Base-by-base conservation (phyloP, 2,888 invertebrate genomes). In the Dicycla oo region DNA sequence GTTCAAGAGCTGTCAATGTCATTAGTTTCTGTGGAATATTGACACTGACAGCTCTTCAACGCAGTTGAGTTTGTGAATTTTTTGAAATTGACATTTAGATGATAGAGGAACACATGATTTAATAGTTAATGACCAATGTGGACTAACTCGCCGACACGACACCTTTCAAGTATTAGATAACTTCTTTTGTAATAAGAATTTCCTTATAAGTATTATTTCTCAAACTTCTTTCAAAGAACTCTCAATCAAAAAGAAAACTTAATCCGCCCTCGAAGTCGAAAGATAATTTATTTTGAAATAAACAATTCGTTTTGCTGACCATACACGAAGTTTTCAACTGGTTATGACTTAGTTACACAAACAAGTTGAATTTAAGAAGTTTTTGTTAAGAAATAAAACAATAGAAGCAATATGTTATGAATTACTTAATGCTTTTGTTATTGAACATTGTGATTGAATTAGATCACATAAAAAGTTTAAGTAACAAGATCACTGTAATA, bases 371-470 rank as follows among this genome's bases (percentile, higher is more conserved):
- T 57, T n/a, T 47, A 23, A 30, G 40, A 8, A 53, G 61, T 78
- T 80, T 80, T 80, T 81, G 49, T 54, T 61, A 10, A 13, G 18
- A 57, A 23, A 40, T 56, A 66, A 69, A 63, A 74, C 77, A 68
- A 70, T 77, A 26, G 63, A 53, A 61, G 11, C 30, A 38, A 43
- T 60, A 75, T 60, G 63, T 40, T 78, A 57, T 23, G 26, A 45
- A 61, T 75, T 65, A 47, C 43, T 6, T 57, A 60, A 64, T 43
- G 58, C 61, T 54, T 68, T 62, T 67, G 53, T 78, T 71, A 64
- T 57, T 57, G 7, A 15, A 53, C 23, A 40, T 67, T 57, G 43
- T 53, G 62, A 62, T 54, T 54, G 47, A 53, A 63, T 30, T 61
- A 34, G 47, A 65, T 54, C 61, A 54, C 0, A 61, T 43, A 74